phyloP scores from a whole-genome alignment of 2,888 invertebrate species.

The Diarsia rubi region DNA sequence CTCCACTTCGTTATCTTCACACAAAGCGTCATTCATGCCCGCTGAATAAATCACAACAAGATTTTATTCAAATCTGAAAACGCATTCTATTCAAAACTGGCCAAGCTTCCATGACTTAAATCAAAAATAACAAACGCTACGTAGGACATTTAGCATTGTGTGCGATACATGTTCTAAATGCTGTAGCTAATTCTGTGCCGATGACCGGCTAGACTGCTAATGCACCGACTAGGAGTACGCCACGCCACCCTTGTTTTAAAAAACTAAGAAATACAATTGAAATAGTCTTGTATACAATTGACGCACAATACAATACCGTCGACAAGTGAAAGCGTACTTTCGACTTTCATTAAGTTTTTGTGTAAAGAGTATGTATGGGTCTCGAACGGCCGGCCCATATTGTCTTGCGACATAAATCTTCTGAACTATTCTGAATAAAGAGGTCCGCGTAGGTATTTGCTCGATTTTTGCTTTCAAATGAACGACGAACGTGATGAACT shows the following conservation, averaged over 20 bases:
- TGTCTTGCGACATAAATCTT: constrained; percentile 87
- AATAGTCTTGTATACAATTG: constrained; percentile 83
- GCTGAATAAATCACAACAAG: constrained; percentile 55
- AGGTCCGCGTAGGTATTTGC: constrained; percentile 74
- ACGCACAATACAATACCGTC: constrained; percentile 84
- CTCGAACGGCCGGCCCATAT: constrained; percentile 84
- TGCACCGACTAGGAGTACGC: constrained; percentile 63
- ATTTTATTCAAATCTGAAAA: constrained; percentile 62
- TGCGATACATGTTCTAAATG: constrained; percentile 61
- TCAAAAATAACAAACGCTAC: constrained; percentile 62
- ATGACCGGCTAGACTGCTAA: constrained; percentile 66
- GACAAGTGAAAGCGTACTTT: constrained; percentile 90
- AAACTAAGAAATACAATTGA: constrained; percentile 76
- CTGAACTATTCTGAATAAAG: constrained; percentile 77
- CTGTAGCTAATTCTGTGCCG: constrained; percentile 66
- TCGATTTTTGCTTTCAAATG: constrained; percentile 79
- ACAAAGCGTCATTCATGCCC: constrained; percentile 44
- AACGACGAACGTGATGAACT: constrained; percentile 70
- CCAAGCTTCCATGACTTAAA: constrained; percentile 52
- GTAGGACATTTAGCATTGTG: constrained; percentile 63
- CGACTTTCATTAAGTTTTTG: constrained; percentile 90
- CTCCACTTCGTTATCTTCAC: constrained; percentile 42
- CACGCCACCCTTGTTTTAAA: constrained; percentile 76
- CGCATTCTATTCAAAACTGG: constrained; percentile 57
- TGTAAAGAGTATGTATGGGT: constrained; percentile 86